Percentiles rank a stretch among this genome's conserved stretches.
These are phyloP conservation scores for Drosophila eohydei DNA, from an alignment of 2,888 invertebrate genomes.

Conservation along the genomic window DNA sequence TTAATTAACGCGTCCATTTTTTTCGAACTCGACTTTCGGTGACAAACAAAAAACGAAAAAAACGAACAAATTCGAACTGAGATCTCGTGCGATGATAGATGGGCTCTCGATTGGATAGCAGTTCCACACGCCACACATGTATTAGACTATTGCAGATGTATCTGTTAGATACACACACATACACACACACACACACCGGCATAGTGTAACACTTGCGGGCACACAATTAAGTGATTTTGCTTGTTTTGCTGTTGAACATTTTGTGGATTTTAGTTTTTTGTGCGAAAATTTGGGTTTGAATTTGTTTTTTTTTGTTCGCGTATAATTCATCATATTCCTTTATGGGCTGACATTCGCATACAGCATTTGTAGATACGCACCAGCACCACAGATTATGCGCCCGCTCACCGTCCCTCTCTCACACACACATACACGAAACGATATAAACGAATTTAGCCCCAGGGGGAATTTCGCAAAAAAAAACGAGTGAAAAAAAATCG, in stretches of 20 bases:
- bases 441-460: conserved; percentile 76
- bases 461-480: conserved; percentile 67
- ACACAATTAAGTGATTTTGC: conserved; percentile 75
- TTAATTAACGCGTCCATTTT: conserved; percentile 65
- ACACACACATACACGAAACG: conserved; percentile 26
- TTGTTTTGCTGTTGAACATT: conserved; percentile 70
- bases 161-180: conserved; percentile 51
- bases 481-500: conserved; percentile 57
- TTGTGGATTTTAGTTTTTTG: conserved; percentile 71
- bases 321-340: conserved; percentile 75
- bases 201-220: conserved; percentile 50
- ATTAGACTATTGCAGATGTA: conserved; percentile 64
- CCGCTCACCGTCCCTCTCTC: conserved; percentile 7
- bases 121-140: conserved; percentile 65
- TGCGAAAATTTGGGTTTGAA: conserved; percentile 46
- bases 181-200: conserved; percentile 19
- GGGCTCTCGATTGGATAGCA: conserved; percentile 46
- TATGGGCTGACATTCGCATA: conserved; percentile 74
- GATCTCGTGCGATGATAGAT: conserved; percentile 57
- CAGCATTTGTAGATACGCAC: conserved; percentile 70
- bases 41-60: conserved; percentile 52
- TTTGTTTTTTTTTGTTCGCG: conserved; percentile 39
- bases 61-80: conserved; percentile 37
- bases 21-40: conserved; percentile 35
- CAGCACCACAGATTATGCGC: conserved; percentile 49